A percentile compares a stretch with the other conserved stretches of the same genome.
These are phyloP conservation scores for Mesorhabditis belari DNA, from an alignment of 2,888 invertebrate species.

Conservation along the genomic window DNA sequence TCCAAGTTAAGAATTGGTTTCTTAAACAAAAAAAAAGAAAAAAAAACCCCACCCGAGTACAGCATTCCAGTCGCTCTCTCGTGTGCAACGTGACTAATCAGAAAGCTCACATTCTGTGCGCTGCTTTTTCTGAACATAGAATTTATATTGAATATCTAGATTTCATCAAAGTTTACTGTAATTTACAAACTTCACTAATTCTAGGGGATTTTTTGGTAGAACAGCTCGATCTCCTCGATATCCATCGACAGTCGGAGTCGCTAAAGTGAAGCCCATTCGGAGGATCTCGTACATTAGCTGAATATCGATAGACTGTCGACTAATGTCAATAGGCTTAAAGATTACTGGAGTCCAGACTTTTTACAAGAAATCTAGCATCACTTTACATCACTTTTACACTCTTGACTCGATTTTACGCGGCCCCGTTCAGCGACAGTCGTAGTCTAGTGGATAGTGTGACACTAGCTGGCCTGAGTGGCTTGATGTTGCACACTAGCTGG, in stretches of 20 bases:
- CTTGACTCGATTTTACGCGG: too few species aligned
- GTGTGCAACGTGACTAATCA: not conserved
- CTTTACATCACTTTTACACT: too few species aligned
- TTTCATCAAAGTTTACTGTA: not conserved
- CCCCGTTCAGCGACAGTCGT: too few species aligned
- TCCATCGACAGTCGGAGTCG: not conserved
- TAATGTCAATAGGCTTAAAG: too few species aligned
- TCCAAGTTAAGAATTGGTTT: not conserved
- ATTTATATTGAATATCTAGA: too few species aligned
- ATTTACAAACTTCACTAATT: not conserved
- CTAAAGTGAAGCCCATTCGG: not conserved
- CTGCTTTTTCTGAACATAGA: not conserved
- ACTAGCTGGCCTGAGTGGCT: too few species aligned
- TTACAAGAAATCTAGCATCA: too few species aligned
- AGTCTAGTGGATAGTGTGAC: too few species aligned
- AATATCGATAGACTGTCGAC: too few species aligned
- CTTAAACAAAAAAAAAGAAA: not conserved
- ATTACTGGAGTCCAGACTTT: too few species aligned
- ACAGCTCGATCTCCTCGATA: too few species aligned
- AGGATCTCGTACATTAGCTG: not conserved
- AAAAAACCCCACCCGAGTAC: not conserved
- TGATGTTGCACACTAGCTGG: too few species aligned
- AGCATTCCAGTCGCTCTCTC: not conserved
- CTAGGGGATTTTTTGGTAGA: not conserved
- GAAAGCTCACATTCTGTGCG: not conserved